Base-by-base conservation (phyloP, 2,888 invertebrate species). In the Ecliptopera silaceata region DNA sequence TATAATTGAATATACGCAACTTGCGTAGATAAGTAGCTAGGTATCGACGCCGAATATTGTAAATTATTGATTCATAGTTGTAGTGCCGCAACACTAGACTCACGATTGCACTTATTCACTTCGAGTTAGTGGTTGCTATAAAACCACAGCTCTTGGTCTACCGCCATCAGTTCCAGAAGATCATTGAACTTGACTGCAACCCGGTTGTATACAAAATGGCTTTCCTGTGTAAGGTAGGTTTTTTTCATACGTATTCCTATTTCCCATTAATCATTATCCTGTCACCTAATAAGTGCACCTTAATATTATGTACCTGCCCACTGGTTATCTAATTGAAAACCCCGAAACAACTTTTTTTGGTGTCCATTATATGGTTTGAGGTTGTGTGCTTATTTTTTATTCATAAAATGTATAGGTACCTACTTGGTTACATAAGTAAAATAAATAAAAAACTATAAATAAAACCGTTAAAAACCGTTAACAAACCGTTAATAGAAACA, bases 21-120 rank as follows among this genome's bases (percentile, higher is more conserved):
- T 75, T 82, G 81, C 83, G 84, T 86, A 79, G 69, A 68, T 67
- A 39, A 18, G 39, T 38, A 17, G 32, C 13, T 36, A 36, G 4
- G 2, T 36, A 12, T 5, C 66, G 48, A 47, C 61, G 71, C 73
- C 79, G 69, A 86, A 88, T 78, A 88, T 83, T 83, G 83, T 86
- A 86, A 89, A 88, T 84, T 85, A 87, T 90, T 88, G 88, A 86
- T 87, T 86, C 88, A 88, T 88, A 39, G 38, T 22, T 32, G 86
- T 36, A 36, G 81, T 80, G 84, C 82, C 64, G 88, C 88, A 90
- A 89, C 78, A 65, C 59, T 75, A 70, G 73, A 77, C 82, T 80
- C 79, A 80, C 79, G 79, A 86, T 89, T 88, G 86, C 86, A 82
- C 76, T 73, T 73, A 70, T 79, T 86, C 74, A 82, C 75, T 77